Evolutionary conservation across 1,140 invertebrate genomes (phyloP), one percentile per base, ranked within the genome.

Genomic region (Halictus rubicundus): DNA sequence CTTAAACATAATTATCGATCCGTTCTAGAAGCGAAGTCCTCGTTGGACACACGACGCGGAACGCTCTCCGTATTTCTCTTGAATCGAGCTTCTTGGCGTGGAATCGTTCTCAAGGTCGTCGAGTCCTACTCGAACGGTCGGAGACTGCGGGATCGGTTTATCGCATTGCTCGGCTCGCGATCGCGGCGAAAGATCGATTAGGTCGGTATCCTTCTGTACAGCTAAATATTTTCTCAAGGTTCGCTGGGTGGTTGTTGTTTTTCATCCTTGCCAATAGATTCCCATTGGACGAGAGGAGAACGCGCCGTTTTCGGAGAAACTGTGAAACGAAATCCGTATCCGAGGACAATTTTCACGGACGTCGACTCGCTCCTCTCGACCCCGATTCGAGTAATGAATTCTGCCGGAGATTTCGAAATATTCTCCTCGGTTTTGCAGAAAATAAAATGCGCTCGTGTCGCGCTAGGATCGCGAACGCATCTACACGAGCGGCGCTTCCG

Each of bases 61-160:
- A 32, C 32, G 32, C 32, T 32, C n/a, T n/a, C n/a, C 32, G 42
- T 46, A 46, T 46, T 46, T 46, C 12, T 46, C 42, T 46, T 27
- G 25, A 27, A 60, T 61, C 21, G 54, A 7, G 60, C 32, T 61
- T 16, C 14, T 23, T 14, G 59, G 25, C 23, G 25, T 39, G 21
- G 39, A 59, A 42, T 42, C 5, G n/a, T 60, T 21, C 12, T 21
- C 57, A 71, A 71, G 69, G 69, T 60, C 69, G 54, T 9, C 57
- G 23, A 42, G 54, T 70, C 69, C 69, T 25, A 42, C 68, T 60
- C 21, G 2, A 12, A 52, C 46, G 3, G 6, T 14, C 19, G 10
- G 14, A 21, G 37, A 25, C n/a, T 25, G 14, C 14, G 10, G n/a
- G 2, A 73, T 49, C 9, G 4, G 16, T 10, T 63, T 63, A 46